Conservation (phyloP, 1,140 invertebrate species). For the Ceratina japonica region DNA sequence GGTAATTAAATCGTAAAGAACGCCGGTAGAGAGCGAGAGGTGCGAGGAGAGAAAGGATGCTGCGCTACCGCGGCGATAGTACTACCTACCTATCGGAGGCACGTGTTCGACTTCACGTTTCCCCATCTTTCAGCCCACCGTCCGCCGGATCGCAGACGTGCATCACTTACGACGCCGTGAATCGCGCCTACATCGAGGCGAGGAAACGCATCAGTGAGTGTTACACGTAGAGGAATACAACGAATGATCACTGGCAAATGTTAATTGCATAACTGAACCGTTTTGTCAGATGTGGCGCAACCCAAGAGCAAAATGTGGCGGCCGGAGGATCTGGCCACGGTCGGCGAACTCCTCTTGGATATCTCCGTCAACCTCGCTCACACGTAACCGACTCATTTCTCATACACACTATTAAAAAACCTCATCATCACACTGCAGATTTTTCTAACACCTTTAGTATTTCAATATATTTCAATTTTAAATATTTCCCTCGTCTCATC, state of each 20-base stretch:
- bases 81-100: slow-evolving; percentile 19
- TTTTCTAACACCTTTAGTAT: background rate
- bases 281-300: slow-evolving; percentile 84
- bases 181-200: slow-evolving; percentile 92
- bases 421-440: too few relatives aligned
- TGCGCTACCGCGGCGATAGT: background rate
- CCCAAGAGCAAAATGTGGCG: slow-evolving; percentile 85
- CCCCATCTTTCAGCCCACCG: slow-evolving; percentile 82
- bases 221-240: background rate
- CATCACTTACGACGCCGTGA: slow-evolving; percentile 94
- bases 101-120: slow-evolving; percentile 43
- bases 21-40: background rate
- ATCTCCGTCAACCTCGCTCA: slow-evolving; percentile 91
- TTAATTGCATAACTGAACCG: background rate
- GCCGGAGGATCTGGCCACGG: slow-evolving; percentile 89
- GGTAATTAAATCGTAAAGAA: slow-evolving; percentile 51
- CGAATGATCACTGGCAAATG: too few relatives aligned
- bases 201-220: slow-evolving; percentile 91
- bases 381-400: slow-evolving; percentile 82
- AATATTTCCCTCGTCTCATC: too few relatives aligned
- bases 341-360: slow-evolving; percentile 91
- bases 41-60: background rate
- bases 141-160: slow-evolving; percentile 86
- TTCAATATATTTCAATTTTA: too few relatives aligned
- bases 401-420: background rate